phyloP scores from a whole-genome alignment of 2,888 invertebrate species.

The Cryptocephalus primarius region DNA sequence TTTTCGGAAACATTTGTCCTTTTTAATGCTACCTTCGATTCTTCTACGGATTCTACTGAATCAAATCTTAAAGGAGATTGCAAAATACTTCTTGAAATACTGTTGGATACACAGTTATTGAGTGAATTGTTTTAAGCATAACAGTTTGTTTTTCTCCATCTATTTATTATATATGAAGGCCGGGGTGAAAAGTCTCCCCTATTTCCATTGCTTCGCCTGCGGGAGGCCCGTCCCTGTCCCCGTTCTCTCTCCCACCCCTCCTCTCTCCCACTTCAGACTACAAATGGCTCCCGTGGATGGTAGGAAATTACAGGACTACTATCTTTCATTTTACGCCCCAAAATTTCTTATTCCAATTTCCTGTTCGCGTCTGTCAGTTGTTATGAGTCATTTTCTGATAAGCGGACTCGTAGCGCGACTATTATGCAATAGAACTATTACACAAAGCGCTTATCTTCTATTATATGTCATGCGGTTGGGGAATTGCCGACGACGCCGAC shows the following conservation, averaged over 20 bases:
- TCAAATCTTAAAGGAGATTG: too few relatives aligned
- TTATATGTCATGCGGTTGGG: conserved; percentile 39
- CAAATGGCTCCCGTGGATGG: conserved; percentile 30
- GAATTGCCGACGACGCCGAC: conserved; percentile 2
- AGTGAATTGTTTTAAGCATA: too few relatives aligned
- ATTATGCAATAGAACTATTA: conserved; percentile 43
- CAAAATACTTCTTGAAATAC: too few relatives aligned
- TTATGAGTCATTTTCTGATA: conserved; percentile 66
- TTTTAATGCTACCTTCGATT: too few relatives aligned
- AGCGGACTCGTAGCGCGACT: conserved; percentile 40
- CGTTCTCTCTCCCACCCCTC: conserved; percentile 1
- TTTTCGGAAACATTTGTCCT: too few relatives aligned
- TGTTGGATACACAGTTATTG: too few relatives aligned
- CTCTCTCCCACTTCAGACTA: conserved; percentile 24
- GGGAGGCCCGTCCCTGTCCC: too few relatives aligned
- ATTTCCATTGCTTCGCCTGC: too few relatives aligned
- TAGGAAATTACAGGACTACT: conserved; percentile 65
- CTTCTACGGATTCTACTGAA: too few relatives aligned
- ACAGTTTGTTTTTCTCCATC: too few relatives aligned
- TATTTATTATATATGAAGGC: too few relatives aligned
- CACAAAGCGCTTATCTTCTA: conserved; percentile 39
- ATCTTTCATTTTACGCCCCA: conserved; percentile 68
- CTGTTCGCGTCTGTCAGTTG: conserved; percentile 46
- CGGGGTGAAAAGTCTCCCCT: too few relatives aligned
- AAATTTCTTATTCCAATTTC: conserved; percentile 71